Conservation (phyloP, 2,113 vertebrate species). For the Lipotes vexillifer region DNA sequence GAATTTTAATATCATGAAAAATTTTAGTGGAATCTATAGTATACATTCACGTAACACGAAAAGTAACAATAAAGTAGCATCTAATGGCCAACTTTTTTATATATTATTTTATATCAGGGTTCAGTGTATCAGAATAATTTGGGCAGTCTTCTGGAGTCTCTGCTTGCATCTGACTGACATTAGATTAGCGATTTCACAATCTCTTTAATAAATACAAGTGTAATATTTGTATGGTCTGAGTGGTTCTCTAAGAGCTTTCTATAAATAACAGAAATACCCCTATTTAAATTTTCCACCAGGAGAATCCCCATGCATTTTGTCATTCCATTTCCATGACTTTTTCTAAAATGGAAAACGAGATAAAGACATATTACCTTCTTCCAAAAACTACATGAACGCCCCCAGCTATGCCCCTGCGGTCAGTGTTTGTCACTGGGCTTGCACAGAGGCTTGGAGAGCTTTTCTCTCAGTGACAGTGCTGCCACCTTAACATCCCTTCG, state of each 20-base stretch:
- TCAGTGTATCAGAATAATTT: background rate
- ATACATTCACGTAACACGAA: background rate
- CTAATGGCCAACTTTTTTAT: background rate
- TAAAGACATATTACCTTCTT: background rate
- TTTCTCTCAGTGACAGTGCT: rapidly evolving
- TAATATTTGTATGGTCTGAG: background rate
- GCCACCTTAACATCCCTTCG: rapidly evolving
- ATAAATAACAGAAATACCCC: background rate
- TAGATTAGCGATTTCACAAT: background rate
- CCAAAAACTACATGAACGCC: background rate
- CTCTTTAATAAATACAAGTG: background rate
- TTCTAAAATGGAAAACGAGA: constrained; percentile 1
- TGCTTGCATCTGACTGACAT: background rate
- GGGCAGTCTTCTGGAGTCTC: background rate
- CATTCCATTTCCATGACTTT: constrained; percentile 27
- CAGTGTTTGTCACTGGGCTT: background rate
- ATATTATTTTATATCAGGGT: background rate
- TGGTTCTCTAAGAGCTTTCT: background rate
- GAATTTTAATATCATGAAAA: background rate
- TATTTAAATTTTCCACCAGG: background rate
- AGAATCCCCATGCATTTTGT: background rate
- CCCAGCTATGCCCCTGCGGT: background rate
- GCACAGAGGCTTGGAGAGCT: rapidly evolving
- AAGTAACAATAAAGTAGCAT: background rate
- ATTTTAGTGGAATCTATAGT: background rate